Evolutionary conservation across 2,113 vertebrate genomes (phyloP), one percentile per base, ranked within the genome.

Genomic region (Rhinogobius similis): DNA sequence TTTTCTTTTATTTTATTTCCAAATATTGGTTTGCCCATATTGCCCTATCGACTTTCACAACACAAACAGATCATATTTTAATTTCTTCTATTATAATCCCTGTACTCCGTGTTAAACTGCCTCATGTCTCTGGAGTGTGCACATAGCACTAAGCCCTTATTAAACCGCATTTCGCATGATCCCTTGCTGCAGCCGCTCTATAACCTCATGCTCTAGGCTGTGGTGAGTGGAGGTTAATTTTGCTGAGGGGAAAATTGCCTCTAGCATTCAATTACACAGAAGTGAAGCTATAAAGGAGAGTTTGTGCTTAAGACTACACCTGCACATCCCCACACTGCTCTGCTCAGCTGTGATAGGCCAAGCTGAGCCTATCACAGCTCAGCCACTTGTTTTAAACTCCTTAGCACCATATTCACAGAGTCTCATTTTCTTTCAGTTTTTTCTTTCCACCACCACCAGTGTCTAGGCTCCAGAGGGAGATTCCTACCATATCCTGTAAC

Each of bases 121-220:
- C 44, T 5, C 18, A 20, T 20, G 3, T 20, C 44, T 21, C 50
- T 5, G 23, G 50, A 53, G 50, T 53, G 5, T 24, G 50, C 50
- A 24, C 50, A 53, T 21, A 4, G 50, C 50, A 53, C 23, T 53
- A 13, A 50, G 21, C 23, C 21, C 21, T 12, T 12, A 24, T 53
- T 23, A 53, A 53, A 53, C 50, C 50, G 21, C 50, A 53, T 53
- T 53, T 53, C 50, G 21, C 50, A 53, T 53, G n/a, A 53, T 53
- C 50, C 50, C 50, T 4, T 13, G 50, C n/a, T 53, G 21, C 50
- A 50, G 48, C 32, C 9, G 9, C 32, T 36, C 32, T 20, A 48
- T 48, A 48, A 48, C 44, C 0, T 16, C 16, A 7, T 20, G 44
- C 44, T 48, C 8, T 13, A 13, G 14, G 16, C 46, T 20, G 18